Percentiles rank a stretch among this genome's conserved stretches.
Conservation (phyloP, 2,888 invertebrate genomes). For the Cantharis rustica region DNA sequence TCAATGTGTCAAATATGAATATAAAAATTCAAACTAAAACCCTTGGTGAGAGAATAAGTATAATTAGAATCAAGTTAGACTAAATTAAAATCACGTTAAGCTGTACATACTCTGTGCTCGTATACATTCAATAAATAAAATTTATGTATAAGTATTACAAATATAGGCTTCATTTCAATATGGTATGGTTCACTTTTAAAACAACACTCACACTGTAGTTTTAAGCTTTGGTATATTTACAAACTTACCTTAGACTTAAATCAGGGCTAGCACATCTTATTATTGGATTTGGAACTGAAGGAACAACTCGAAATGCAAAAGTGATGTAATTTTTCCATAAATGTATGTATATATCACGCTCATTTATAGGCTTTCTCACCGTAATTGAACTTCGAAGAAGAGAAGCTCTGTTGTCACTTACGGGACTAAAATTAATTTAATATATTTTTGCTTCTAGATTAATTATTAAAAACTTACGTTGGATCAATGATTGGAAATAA, state of each 20-base stretch:
- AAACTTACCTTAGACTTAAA: conserved; percentile 79
- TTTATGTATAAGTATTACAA: no score
- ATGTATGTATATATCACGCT: conserved; percentile 93
- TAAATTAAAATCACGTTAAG: no score
- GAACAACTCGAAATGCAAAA: conserved; percentile 95
- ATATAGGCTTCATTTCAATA: no score
- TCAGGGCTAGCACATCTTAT: conserved; percentile 93
- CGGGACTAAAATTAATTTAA: conserved; percentile 67
- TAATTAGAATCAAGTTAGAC: no score
- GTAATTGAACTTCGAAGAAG: conserved; percentile 86
- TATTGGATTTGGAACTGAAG: conserved; percentile 85
- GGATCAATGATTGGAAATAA: conserved; percentile 94
- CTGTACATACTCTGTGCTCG: no score
- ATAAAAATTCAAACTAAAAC: no score
- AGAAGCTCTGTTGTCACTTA: conserved; percentile 95
- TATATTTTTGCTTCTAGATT: conserved; percentile 3
- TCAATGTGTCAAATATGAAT: no score
- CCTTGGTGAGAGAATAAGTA: no score
- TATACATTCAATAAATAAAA: no score
- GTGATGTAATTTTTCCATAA: conserved; percentile 98
- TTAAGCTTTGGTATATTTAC: not conserved
- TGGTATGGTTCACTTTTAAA: not conserved
- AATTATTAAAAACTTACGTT: conserved; percentile 65
- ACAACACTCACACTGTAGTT: conserved; percentile 1
- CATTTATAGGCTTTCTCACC: conserved; percentile 88